Percentiles rank a stretch among this genome's conserved stretches.
phyloP scores from a whole-genome alignment of 2,797 vertebrate genomes.

The Ceryle rudis region DNA sequence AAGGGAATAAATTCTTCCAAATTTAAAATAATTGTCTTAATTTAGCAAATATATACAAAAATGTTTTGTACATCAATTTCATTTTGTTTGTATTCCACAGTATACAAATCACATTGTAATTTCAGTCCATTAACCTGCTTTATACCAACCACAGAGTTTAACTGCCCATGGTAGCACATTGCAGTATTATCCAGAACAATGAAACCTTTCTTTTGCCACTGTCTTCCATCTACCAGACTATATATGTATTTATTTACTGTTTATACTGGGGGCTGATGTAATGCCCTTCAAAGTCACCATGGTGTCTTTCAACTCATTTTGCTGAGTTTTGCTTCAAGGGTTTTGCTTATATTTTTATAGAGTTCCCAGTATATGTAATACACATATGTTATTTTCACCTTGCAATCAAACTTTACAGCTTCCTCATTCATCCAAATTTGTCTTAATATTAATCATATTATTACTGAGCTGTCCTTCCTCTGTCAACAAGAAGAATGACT shows the following conservation, averaged over 20 bases:
- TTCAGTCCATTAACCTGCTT: background rate
- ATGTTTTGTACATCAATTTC: background rate
- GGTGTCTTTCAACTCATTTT: background rate
- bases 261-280: background rate
- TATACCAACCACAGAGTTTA: background rate
- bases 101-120: background rate
- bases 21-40: background rate
- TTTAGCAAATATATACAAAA: background rate
- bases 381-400: background rate
- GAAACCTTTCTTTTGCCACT: background rate
- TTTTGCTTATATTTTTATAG: background rate
- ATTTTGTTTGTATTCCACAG: background rate
- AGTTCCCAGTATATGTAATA: background rate
- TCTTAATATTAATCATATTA: constrained; percentile 1
- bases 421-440: background rate
- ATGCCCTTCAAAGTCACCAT: background rate
- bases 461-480: background rate
- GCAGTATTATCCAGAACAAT: background rate
- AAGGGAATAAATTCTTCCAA: background rate
- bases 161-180: background rate
- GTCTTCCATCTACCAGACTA: background rate
- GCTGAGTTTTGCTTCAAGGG: background rate
- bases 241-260: background rate
- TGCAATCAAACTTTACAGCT: background rate
- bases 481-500: constrained; percentile 5